A percentile compares a stretch with the other conserved stretches of the same genome.
Conservation (phyloP, 2,113 vertebrate genomes). For the Dicaeum eximium region DNA sequence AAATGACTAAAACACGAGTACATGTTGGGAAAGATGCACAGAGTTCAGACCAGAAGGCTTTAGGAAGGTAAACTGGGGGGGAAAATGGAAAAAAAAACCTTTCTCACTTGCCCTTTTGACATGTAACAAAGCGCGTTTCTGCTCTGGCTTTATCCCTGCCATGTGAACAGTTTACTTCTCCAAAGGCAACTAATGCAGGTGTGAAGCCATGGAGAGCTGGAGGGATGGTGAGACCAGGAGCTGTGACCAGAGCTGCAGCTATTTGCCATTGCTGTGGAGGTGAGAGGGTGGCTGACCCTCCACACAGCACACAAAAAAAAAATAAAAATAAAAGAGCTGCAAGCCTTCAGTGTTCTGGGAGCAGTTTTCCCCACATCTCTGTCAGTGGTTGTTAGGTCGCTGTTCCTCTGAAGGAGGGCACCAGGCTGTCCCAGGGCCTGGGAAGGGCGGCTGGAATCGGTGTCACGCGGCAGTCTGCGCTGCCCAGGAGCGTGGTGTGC, state of each 20-base stretch:
- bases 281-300: background rate
- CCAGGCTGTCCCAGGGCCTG: rapidly evolving
- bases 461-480: rapidly evolving
- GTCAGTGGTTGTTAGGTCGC: rapidly evolving
- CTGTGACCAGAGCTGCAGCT: background rate
- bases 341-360: background rate
- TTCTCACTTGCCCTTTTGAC: background rate
- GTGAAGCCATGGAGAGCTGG: background rate
- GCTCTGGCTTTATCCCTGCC: background rate
- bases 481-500: rapidly evolving
- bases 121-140: background rate
- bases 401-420: background rate
- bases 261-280: background rate
- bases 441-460: rapidly evolving
- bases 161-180: background rate
- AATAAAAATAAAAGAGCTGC: no score
- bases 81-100: background rate
- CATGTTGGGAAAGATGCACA: background rate
- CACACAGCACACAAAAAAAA: background rate
- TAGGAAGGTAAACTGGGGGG: background rate
- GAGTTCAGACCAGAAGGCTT: background rate
- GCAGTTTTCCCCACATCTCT: background rate
- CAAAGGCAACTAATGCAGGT: background rate
- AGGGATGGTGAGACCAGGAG: rapidly evolving
- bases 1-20: background rate